Base-by-base conservation (phyloP, 2,113 vertebrate species). In the Platysteira castanea region DNA sequence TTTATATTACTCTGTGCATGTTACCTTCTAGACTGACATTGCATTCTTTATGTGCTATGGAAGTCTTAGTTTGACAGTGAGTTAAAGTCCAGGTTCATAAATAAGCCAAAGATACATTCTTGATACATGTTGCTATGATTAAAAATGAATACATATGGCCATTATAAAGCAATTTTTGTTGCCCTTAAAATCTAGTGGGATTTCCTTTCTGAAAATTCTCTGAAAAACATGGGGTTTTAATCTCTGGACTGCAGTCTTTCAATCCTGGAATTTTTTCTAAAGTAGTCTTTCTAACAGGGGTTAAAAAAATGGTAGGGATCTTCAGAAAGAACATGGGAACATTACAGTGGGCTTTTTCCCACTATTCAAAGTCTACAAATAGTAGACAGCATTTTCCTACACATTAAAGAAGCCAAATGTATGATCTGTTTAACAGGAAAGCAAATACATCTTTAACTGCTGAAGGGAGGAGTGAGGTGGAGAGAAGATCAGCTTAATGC, bases 301-400 rank as follows among this genome's bases (percentile, higher is more conserved):
- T 6, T 63, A 33, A 37, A 70, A 61, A 81, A 37, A 30, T 16
- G 10, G 35, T 49, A 76, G 17, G 53, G 7, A 35, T 73, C 59
- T 88, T 96, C 56, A 81, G 75, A 92, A 76, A 61, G 52, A 95
- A 91, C 27, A 73, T 94, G 67, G 39, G 46, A 97, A 83, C 1
- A 8, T 95, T 91, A 79, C 69, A 71, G 6, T 63, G 8, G 22
- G 15, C 7, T 87, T 95, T 96, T 89, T 37, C 73, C 63, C 60
- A 79, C 49, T 64, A 42, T 37, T 86, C 37, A 39, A 44, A 94
- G 61, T 33, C 18, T 67, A 39, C 39, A 39, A 39, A 39, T 39
- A 39, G 39, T 39, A 39, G 39, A 39, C 39, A 39, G 39, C 39
- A 39, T 39, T 39, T 39, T 39, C 39, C 39, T 39, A 39, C 11